phyloP scores from a whole-genome alignment of 1,140 invertebrate genomes.

The Zaprionus nigranus region DNA sequence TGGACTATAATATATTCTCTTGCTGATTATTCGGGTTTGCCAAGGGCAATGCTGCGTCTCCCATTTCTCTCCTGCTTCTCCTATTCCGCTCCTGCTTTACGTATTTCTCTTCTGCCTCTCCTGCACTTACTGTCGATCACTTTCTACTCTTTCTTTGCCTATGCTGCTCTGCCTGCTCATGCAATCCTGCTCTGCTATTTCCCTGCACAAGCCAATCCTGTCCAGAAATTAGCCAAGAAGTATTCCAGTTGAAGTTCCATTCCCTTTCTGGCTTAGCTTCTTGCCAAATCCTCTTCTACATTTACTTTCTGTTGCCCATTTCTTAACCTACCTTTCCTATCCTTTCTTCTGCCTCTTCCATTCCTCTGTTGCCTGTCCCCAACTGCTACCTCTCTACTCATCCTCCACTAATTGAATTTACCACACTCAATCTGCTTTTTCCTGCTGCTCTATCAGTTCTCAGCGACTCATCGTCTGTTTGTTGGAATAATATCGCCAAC shows the following conservation, averaged over 20 bases:
- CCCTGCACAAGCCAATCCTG: not conserved
- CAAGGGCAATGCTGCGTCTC: too few relatives aligned
- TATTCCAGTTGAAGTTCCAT: not conserved
- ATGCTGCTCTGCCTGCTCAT: not conserved
- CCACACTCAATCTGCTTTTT: not conserved
- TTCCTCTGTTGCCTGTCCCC: not conserved
- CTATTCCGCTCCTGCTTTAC: too few relatives aligned
- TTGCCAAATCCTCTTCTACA: not conserved
- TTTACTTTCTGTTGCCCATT: not conserved
- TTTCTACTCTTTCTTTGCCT: not conserved
- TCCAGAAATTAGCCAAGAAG: not conserved
- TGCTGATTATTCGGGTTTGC: too few relatives aligned
- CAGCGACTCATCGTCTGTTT: slow-evolving; percentile 28
- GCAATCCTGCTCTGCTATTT: not conserved
- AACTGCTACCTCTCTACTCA: not conserved
- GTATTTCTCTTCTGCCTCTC: not conserved
- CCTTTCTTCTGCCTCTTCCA: not conserved
- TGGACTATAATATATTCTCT: not conserved
- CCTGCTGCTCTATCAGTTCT: slow-evolving; percentile 8
- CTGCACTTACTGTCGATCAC: not conserved
- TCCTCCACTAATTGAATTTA: not conserved
- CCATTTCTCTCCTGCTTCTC: too few relatives aligned
- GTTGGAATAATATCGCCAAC: not conserved
- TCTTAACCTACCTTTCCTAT: not conserved
- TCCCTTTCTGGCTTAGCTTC: not conserved